Base-by-base conservation (phyloP, 2,797 vertebrate species). In the Salarias fasciatus region DNA sequence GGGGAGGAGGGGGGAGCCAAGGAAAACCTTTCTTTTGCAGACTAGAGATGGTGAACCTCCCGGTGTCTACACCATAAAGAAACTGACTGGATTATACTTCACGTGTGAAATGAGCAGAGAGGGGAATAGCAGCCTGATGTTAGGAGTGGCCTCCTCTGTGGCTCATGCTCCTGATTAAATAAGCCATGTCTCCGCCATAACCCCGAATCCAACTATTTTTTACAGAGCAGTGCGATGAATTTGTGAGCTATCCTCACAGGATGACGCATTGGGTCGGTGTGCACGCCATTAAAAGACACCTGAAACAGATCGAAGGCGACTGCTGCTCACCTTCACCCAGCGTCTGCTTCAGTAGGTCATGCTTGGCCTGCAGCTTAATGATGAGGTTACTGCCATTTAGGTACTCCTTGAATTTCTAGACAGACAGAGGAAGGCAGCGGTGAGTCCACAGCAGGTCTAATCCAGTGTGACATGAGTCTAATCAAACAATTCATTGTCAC, bases 321-420 rank as follows among this genome's bases (percentile, higher is more conserved):
- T 49, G 53, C 15, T 30, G 35, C 94, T 93, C 86, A 99, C 98
- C 97, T 96, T 99, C 98, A 15, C 98, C 98, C 43, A 99, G 91
- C 0, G 97, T 96, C 89, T 98, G 96, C 88, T 98, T 99, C 85
- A 99, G 92, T 71, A 99, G 88, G 88, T 99, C 98, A 0, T 99
- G 98, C 84, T 99, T 99, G 77, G 98, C 97, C 92, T 99, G 98
- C 33, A 99, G 95, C 90, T 99, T 99, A 10, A 96, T 98, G 90
- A 99, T 99, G 78, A 99, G 96, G 87, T 99, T 99, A 83, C 96
- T 99, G 84, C 98, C 97, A n/a, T 99, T 98, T 91, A 99, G 91
- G 75, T 93, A 99, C 83, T 99, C 97, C 68, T 99, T 99, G 86
- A 99, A 99, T 92, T 99, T 99, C 98, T 99, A 92, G 28, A 67